These are phyloP conservation scores for Aphaenogaster ashmeadi DNA, from an alignment of 1,140 invertebrate genomes.

Conservation along the genomic window DNA sequence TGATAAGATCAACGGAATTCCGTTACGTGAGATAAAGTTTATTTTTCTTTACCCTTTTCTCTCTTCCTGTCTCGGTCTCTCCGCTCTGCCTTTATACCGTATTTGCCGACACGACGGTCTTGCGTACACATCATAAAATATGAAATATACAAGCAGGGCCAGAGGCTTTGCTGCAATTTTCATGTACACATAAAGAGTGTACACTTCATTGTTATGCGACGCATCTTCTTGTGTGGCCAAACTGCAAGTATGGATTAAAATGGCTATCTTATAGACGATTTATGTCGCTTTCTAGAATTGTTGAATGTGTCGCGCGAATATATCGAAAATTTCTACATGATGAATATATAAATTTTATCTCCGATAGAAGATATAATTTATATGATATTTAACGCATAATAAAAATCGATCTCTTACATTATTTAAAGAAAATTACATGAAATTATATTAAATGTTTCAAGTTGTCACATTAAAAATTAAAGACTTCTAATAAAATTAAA, in stretches of 20 bases:
- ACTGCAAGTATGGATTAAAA: slow-evolving; percentile 20
- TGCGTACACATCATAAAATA: slow-evolving; percentile 78
- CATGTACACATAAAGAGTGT: slow-evolving; percentile 48
- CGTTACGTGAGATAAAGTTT: slow-evolving; percentile 18
- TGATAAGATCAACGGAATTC: not conserved
- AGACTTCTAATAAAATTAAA: not conserved
- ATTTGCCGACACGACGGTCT: slow-evolving; percentile 71
- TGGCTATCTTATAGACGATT: slow-evolving; percentile 14
- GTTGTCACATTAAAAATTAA: not conserved
- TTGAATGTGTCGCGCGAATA: not conserved
- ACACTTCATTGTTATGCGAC: slow-evolving; percentile 56
- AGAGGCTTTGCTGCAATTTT: slow-evolving; percentile 69
- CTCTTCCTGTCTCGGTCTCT: slow-evolving; percentile 21
- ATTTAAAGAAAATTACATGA: not conserved
- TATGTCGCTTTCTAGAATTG: not conserved
- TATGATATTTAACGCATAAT: not conserved
- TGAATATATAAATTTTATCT: not conserved
- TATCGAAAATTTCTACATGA: not conserved
- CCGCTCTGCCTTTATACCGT: slow-evolving; percentile 15
- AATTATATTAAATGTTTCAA: not conserved
- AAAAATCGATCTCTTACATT: not conserved
- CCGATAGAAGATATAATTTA: not conserved
- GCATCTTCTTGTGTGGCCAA: not conserved
- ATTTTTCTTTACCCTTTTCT: slow-evolving; percentile 15
- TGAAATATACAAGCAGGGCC: slow-evolving; percentile 68